A percentile compares a stretch with the other conserved stretches of the same genome.
phyloP scores from a whole-genome alignment of 1,140 invertebrate species.

The Drosophila ohnishii region DNA sequence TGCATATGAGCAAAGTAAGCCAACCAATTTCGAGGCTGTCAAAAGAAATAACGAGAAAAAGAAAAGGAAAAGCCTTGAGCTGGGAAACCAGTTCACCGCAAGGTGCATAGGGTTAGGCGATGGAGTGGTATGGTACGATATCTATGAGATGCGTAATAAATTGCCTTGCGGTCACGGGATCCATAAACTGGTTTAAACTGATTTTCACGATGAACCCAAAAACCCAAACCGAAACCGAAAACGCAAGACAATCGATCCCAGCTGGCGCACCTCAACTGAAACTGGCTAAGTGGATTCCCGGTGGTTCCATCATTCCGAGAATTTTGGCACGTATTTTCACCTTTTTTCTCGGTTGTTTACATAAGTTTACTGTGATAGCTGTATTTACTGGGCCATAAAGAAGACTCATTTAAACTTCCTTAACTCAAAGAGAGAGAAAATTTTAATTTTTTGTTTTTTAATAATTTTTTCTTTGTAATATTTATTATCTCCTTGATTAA shows the following conservation, averaged over 20 bases:
- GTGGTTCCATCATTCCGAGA: conserved; percentile 8
- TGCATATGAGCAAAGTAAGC: conserved; percentile 22
- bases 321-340: conserved; percentile 5
- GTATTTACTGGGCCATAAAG: conserved; percentile 4
- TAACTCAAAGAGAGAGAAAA: neutral
- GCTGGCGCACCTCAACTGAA: conserved; percentile 19
- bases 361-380: neutral
- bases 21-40: neutral
- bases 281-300: conserved; percentile 7
- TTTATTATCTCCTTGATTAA: neutral
- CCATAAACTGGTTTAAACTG: conserved; percentile 29
- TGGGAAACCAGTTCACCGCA: conserved; percentile 28
- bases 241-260: conserved; percentile 1
- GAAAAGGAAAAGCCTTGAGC: conserved; percentile 30
- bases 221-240: neutral
- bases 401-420: neutral
- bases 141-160: conserved; percentile 38
- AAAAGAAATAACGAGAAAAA: conserved; percentile 5
- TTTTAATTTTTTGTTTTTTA: neutral
- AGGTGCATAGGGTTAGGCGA: conserved; percentile 23
- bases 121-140: conserved; percentile 25
- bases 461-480: neutral
- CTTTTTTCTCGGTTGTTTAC: neutral
- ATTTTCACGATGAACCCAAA: conserved; percentile 27
- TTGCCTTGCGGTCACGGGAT: conserved; percentile 27